phyloP scores from a whole-genome alignment of 2,113 vertebrate species.

The Leptobrachium ailaonicum region DNA sequence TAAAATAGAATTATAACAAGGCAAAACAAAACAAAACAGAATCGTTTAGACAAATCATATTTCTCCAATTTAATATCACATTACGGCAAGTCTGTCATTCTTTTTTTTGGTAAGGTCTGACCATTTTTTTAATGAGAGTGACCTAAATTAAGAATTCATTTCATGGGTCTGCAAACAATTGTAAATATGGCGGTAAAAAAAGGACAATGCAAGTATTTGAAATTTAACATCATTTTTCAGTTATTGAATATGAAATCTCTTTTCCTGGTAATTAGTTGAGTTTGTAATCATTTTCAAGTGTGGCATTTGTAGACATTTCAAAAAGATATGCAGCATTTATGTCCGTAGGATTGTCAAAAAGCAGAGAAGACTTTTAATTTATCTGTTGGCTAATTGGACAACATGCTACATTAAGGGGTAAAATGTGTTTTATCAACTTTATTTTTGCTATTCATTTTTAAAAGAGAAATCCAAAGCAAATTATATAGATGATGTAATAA shows the following conservation, averaged over 20 bases:
- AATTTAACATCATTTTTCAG: constrained; percentile 22
- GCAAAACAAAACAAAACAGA: neutral
- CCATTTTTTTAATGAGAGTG: constrained; percentile 47
- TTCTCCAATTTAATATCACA: constrained; percentile 38
- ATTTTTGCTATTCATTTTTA: too few species aligned
- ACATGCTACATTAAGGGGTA: too few species aligned
- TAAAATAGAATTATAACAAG: constrained; percentile 35
- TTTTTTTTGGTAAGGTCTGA: constrained; percentile 29
- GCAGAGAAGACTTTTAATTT: too few species aligned
- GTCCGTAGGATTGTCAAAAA: neutral
- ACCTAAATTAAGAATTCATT: constrained; percentile 47
- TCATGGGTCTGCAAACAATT: constrained; percentile 41
- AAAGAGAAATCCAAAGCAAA: too few species aligned
- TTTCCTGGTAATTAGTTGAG: constrained; percentile 26
- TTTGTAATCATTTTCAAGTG: constrained; percentile 18
- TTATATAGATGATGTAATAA: too few species aligned
- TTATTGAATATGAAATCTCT: constrained; percentile 41
- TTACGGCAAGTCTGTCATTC: constrained; percentile 24
- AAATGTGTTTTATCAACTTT: too few species aligned
- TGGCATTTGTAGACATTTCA: neutral
- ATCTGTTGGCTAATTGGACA: too few species aligned
- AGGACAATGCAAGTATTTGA: constrained; percentile 25
- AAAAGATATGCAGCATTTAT: neutral
- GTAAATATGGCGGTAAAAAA: constrained; percentile 30
- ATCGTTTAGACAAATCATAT: constrained; percentile 48